A percentile compares a stretch with the other conserved stretches of the same genome.
Evolutionary conservation across 2,888 invertebrate species (phyloP).

Genomic region (Epinotia nisella): DNA sequence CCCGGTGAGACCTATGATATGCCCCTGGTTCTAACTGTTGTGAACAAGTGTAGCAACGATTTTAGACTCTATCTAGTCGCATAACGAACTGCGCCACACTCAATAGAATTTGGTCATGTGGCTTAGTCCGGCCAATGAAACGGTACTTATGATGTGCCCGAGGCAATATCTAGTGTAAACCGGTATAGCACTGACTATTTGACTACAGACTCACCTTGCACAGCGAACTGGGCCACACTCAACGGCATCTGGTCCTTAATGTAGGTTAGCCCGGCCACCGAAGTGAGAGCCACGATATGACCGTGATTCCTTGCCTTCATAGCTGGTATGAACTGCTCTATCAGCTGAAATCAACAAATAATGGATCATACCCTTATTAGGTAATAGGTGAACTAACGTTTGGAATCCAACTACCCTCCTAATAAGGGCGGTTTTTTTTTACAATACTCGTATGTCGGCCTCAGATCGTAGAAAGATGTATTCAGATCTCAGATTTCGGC

Average conservation of each 20-base stretch:
- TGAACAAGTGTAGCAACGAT: too few species aligned
- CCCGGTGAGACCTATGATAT: constrained; percentile 86
- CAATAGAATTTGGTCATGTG: too few species aligned
- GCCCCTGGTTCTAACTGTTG: constrained; percentile 76
- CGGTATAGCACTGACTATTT: constrained; percentile 81
- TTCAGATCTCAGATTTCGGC: too few species aligned
- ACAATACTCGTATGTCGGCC: too few species aligned
- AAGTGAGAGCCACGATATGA: constrained; percentile 86
- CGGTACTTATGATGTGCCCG: too few species aligned
- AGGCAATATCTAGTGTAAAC: constrained; percentile 58
- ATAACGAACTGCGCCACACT: too few species aligned
- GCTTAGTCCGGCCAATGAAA: too few species aligned
- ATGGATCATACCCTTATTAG: background rate
- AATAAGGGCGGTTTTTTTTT: too few species aligned
- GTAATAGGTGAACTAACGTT: too few species aligned
- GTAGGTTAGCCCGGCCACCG: constrained; percentile 86
- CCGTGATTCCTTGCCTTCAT: constrained; percentile 86
- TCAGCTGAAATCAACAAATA: constrained; percentile 70
- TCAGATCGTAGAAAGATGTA: too few species aligned
- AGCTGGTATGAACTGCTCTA: constrained; percentile 85
- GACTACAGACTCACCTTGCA: constrained; percentile 78
- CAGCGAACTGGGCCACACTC: constrained; percentile 87
- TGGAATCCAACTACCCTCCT: too few species aligned
- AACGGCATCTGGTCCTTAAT: constrained; percentile 85
- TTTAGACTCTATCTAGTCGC: too few species aligned